These are phyloP conservation scores for Condylura cristata DNA, from an alignment of 2,113 vertebrate genomes.

Conservation along the genomic window DNA sequence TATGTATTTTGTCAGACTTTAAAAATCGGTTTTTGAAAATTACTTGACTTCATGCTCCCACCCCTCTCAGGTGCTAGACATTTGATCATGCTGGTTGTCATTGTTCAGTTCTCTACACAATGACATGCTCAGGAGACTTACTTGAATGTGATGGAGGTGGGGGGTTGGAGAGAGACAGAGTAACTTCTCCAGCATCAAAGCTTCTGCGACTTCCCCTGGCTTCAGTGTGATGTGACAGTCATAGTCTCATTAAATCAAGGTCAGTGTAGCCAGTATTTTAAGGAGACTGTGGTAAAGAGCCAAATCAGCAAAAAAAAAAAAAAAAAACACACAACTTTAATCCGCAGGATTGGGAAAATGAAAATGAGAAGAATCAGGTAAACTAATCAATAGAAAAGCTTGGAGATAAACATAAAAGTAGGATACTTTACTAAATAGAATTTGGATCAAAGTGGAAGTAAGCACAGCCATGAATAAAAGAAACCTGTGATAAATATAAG, in stretches of 20 bases:
- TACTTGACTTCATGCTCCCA: fast-evolving
- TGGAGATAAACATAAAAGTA: not conserved
- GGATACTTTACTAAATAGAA: not conserved
- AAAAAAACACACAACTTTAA: not conserved
- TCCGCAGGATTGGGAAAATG: not conserved
- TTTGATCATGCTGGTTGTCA: not conserved
- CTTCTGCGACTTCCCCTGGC: not conserved
- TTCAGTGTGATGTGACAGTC: not conserved
- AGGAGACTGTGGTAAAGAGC: not conserved
- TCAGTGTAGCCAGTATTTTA: not conserved
- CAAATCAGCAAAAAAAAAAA: not conserved
- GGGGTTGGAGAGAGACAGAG: not conserved
- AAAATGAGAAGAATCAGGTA: not conserved
- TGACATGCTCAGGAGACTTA: not conserved
- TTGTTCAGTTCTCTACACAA: not conserved
- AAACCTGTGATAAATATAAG: not conserved
- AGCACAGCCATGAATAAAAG: not conserved
- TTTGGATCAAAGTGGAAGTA: not conserved
- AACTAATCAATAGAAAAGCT: not conserved
- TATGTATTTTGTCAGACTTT: not conserved
- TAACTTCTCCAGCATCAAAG: not conserved
- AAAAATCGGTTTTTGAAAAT: not conserved
- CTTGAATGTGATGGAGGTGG: not conserved
- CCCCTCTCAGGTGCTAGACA: not conserved
- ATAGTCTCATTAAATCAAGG: not conserved